phyloP scores from a whole-genome alignment of 2,888 invertebrate species.

The Drosophila diplacantha region DNA sequence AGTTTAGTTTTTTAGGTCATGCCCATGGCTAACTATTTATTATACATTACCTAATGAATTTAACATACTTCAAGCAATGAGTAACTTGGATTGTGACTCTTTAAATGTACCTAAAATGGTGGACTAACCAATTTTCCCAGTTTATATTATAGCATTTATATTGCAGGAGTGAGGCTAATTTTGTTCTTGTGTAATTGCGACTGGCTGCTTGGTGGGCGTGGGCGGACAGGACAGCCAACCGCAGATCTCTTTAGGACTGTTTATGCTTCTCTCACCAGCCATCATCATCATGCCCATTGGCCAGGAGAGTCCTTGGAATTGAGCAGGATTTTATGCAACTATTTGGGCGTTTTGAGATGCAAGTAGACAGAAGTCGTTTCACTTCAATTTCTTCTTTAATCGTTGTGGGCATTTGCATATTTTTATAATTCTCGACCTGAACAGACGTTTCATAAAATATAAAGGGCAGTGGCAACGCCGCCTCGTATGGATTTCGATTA shows the following conservation, averaged over 20 bases:
- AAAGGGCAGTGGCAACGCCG: neutral
- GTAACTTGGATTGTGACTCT: neutral
- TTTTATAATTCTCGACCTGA: neutral
- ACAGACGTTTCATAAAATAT: neutral
- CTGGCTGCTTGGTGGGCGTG: neutral
- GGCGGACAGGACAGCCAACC: conserved; percentile 18
- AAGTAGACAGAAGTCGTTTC: neutral
- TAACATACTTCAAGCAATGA: neutral
- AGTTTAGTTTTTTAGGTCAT: neutral
- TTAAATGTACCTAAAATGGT: neutral
- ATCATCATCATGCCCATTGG: conserved; percentile 15
- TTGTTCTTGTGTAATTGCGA: neutral
- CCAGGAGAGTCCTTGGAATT: conserved; percentile 12
- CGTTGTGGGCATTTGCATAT: neutral
- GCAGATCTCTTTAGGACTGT: conserved; percentile 26
- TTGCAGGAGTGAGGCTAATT: neutral
- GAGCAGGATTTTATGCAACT: conserved; percentile 14
- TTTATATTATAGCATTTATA: neutral
- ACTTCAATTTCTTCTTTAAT: neutral
- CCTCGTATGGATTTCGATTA: neutral
- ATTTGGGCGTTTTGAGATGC: conserved; percentile 1
- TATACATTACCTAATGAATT: no score
- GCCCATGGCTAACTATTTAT: no score
- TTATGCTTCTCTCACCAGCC: conserved; percentile 1
- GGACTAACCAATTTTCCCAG: neutral